Evolutionary conservation across 2,113 vertebrate species (phyloP), one percentile per base, ranked within the genome.

Genomic region (Pica pica): DNA sequence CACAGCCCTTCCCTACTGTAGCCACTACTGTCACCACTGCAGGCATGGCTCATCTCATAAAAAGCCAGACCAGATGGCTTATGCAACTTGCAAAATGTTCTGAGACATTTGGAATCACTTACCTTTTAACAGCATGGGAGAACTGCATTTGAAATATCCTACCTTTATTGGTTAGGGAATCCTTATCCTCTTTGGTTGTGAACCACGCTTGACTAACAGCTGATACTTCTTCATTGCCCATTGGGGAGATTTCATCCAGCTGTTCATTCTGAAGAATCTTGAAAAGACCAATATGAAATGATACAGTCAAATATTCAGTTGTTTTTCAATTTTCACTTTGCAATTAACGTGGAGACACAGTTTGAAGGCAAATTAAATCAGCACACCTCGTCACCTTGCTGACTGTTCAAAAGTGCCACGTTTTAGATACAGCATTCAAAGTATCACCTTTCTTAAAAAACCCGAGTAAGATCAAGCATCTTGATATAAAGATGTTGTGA

Each of bases 161-260:
- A 99, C 99, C 99, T 99, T 99, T 99, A 96, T 99, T 99, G 44
- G 99, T 98, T 75, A 99, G 97, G 42, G 99, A 99, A 98, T 99
- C 99, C 95, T 99, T 99, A 97, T 99, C 99, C 95, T 99, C 99
- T 98, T 99, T 99, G 33, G 99, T 99, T 49, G 99, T 99, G 97
- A 99, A 99, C 99, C 99, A 99, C 67, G 99, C 99, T 94, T 99
- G 99, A 94, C 99, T 99, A 95, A 99, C 99, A 33, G 99, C 98
- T 26, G 99, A 99, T 75, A 99, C 98, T 64, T 99, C 98, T 55
- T 99, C 98, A 19, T 97, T 97, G 97, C 98, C 98, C 97, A 98
- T 68, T 50, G 99, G 87, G 46, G 98, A 98, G n/a, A 98, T 95
- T 71, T 98, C 98, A 96, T 98, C 98, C 96, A 98, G 90, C 78